A percentile compares a stretch with the other conserved stretches of the same genome.
Conservation (phyloP, 30 jellyfish, hydroid and myxozoan genomes). For the Phacellophora camtschatica region DNA sequence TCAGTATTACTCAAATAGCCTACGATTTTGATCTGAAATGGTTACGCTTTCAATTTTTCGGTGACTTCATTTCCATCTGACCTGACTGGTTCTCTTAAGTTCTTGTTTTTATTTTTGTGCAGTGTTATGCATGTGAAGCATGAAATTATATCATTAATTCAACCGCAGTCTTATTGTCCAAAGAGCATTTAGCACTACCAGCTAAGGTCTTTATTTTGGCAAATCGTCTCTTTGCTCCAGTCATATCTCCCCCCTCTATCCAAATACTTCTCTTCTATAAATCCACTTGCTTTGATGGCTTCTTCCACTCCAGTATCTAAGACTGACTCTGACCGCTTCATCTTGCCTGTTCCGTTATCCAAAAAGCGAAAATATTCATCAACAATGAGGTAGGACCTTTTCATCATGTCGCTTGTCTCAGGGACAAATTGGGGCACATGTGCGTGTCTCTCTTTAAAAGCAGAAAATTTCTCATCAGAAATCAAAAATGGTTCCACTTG, state of each 20-base stretch:
- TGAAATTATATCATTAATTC: too few relatives aligned
- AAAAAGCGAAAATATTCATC: conserved; percentile 77
- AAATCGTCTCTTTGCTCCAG: conserved; percentile 55
- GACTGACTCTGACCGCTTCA: conserved; percentile 49
- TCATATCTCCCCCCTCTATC: conserved; percentile 67
- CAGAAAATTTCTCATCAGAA: conserved; percentile 51
- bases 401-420: conserved; percentile 68
- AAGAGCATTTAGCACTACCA: too few relatives aligned
- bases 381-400: conserved; percentile 37
- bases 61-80: too few relatives aligned
- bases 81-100: too few relatives aligned
- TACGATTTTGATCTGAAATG: too few relatives aligned
- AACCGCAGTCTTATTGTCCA: too few relatives aligned
- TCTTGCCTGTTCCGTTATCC: conserved; percentile 51
- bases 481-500: conserved; percentile 62
- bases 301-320: conserved; percentile 79
- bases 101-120: too few relatives aligned
- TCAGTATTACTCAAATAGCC: too few relatives aligned
- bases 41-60: too few relatives aligned
- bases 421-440: conserved; percentile 70
- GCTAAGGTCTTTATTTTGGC: conserved; percentile 18
- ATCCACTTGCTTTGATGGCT: conserved; percentile 67
- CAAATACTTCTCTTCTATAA: conserved; percentile 20
- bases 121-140: too few relatives aligned
- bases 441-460: conserved; percentile 50